These are phyloP conservation scores for Pangasius larnaudii DNA, from an alignment of 2,797 vertebrate genomes.

Conservation along the genomic window DNA sequence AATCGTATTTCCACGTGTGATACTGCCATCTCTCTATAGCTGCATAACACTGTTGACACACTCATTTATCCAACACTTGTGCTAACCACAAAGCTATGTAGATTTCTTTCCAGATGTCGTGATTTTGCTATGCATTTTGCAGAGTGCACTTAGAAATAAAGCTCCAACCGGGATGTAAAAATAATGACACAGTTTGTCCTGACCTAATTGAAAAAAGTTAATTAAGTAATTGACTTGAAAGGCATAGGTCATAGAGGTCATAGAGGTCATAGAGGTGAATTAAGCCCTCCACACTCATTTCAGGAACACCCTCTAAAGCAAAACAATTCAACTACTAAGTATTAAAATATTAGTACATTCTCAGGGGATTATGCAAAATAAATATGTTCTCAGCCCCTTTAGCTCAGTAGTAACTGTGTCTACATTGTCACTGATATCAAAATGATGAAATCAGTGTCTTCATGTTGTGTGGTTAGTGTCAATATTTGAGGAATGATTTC, in stretches of 20 bases:
- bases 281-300: neutral
- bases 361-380: conserved; percentile 8
- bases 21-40: neutral
- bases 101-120: neutral
- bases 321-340: neutral
- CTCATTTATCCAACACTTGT: neutral
- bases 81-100: neutral
- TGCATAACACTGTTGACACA: neutral
- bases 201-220: neutral
- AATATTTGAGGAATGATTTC: conserved; percentile 24
- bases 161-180: neutral
- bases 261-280: neutral
- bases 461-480: conserved; percentile 22
- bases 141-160: neutral
- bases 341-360: neutral
- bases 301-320: neutral
- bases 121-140: neutral
- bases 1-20: neutral
- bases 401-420: neutral
- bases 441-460: conserved; percentile 10
- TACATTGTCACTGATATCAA: neutral
- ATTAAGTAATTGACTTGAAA: neutral
- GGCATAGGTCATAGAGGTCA: neutral
- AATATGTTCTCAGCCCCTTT: neutral
- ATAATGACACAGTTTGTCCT: neutral